Evolutionary conservation across 1,140 invertebrate species (phyloP), one percentile per base, ranked within the genome.

Genomic region (Dreissena polymorpha): DNA sequence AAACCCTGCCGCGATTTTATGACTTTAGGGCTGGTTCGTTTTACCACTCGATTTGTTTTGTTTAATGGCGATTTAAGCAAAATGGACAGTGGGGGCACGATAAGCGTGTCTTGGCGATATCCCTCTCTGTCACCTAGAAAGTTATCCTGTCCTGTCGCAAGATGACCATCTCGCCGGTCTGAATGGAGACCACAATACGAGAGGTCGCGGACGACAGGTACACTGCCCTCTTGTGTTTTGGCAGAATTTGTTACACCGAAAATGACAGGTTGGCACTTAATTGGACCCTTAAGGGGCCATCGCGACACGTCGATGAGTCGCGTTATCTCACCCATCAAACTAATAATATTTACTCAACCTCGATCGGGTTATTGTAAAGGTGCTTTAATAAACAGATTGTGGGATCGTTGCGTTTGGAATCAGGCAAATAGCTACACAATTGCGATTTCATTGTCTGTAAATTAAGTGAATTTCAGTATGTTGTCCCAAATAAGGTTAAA

Each of bases 61-160:
- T 78, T 78, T 78, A 69, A 55, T 78, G 76, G 21, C 49, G 65
- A 70, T 70, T 78, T 78, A 65, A 78, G 68, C 68, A 53, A 78
- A 78, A 69, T 78, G 64, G 76, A 78, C 65, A 68, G 65, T 53
- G 27, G 39, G 57, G 23, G 23, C 57, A n/a, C 53, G 76, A 67
- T 57, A 68, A 53, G 39, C 49, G 51, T 49, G 64, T 55, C 23
- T 78, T 25, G 65, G 76, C 29, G 76, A 78, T 57, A 64, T 51
- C 49, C 53, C 53, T 53, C 65, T 64, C 76, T 78, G 76, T 69
- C 76, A 78, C 76, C 65, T 69, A 68, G 57, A 53, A 60, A 69
- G 76, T 70, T 69, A 68, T 69, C 51, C 21, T 69, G 64, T 68
- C 63, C 39, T 2, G 39, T 2, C 53, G 2, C 12, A 14, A 78